Percentiles rank a stretch among this genome's conserved stretches.
These are phyloP conservation scores for Lucilia sericata DNA, from an alignment of 1,140 invertebrate species.

Conservation along the genomic window DNA sequence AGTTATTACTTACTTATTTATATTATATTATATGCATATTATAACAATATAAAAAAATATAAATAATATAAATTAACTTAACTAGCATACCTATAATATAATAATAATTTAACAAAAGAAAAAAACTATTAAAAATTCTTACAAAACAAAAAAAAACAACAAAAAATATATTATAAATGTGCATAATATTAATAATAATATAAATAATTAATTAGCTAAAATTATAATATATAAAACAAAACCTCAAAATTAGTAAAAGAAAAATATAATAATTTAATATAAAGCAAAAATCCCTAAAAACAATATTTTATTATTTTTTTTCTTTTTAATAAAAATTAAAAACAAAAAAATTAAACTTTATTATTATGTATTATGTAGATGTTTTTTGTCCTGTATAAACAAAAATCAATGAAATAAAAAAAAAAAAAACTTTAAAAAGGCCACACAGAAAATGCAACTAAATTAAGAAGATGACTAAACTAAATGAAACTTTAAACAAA, in stretches of 20 bases:
- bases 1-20: conserved; percentile 67
- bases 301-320: conserved; percentile 50
- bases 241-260: conserved; percentile 35
- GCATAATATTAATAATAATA: conserved; percentile 31
- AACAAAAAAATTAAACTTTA: conserved; percentile 28
- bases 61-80: conserved; percentile 34
- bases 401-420: not conserved
- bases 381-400: conserved; percentile 37
- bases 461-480: conserved; percentile 7
- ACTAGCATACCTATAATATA: conserved; percentile 34
- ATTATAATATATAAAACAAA: not conserved
- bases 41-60: conserved; percentile 34
- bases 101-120: conserved; percentile 44
- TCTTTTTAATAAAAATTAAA: conserved; percentile 36
- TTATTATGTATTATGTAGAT: not conserved
- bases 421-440: not conserved
- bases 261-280: not conserved
- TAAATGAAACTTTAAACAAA: conserved; percentile 15
- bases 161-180: conserved; percentile 39
- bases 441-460: conserved; percentile 27
- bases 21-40: conserved; percentile 50
- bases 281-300: conserved; percentile 48
- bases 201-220: not conserved
- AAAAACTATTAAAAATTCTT: conserved; percentile 53
- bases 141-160: conserved; percentile 53